These are phyloP conservation scores for Zoanthus sansibaricus DNA, from an alignment of 92 coral and sea anemone genomes.

Conservation along the genomic window DNA sequence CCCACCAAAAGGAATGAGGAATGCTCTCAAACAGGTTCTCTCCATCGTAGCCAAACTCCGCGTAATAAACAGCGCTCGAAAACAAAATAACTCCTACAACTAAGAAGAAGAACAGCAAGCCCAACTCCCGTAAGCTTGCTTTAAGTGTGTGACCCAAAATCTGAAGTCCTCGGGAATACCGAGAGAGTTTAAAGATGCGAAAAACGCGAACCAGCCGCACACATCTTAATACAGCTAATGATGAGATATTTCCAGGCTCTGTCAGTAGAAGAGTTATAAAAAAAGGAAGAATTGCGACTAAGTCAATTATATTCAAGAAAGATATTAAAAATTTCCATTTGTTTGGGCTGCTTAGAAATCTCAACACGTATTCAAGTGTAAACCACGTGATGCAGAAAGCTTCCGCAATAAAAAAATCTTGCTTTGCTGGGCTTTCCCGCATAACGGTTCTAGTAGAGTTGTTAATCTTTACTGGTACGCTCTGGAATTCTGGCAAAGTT, in stretches of 20 bases:
- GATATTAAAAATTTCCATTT: conserved; percentile 93
- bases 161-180: conserved; percentile 97
- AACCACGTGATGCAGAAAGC: conserved; percentile 95
- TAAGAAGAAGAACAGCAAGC: conserved; percentile 89
- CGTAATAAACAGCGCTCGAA: conserved; percentile 96
- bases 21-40: conserved; percentile 80
- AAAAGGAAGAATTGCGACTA: conserved; percentile 92
- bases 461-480: conserved; percentile 34
- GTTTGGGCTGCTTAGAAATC: conserved; percentile 85
- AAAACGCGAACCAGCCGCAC: conserved; percentile 94
- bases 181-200: conserved; percentile 95
- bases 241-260: conserved; percentile 84
- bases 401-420: conserved; percentile 81
- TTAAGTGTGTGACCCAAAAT: conserved; percentile 96
- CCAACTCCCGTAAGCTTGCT: conserved; percentile 95
- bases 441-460: conserved; percentile 22
- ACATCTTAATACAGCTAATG: conserved; percentile 89
- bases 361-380: conserved; percentile 82
- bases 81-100: conserved; percentile 95
- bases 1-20: conserved; percentile 99
- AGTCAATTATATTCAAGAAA: conserved; percentile 87
- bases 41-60: conserved; percentile 75
- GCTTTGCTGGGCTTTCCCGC: conserved; percentile 47
- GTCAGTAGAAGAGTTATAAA: conserved; percentile 86
- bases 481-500: conserved; percentile 92